Evolutionary conservation across 2,888 invertebrate genomes (phyloP).

Genomic region (Eucriotettix oculatus): DNA sequence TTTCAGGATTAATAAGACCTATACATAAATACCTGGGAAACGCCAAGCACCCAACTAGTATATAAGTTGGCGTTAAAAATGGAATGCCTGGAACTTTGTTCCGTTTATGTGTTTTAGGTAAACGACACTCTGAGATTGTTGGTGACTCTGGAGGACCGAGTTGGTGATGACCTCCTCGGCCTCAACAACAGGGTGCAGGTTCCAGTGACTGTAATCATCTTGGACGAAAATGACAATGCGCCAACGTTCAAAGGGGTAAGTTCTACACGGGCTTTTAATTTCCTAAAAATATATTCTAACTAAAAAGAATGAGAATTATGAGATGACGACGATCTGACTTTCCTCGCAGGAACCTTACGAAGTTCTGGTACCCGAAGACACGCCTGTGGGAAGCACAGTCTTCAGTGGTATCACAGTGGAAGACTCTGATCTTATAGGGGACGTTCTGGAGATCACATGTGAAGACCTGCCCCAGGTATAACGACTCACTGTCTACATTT

Average conservation of each 20-base stretch:
- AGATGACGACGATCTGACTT: not conserved
- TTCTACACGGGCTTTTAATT: slow-evolving; percentile 6
- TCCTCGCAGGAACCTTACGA: slow-evolving; percentile 60
- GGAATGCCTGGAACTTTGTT: too few relatives aligned
- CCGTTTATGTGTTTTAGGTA: slow-evolving; percentile 33
- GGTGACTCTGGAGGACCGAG: slow-evolving; percentile 65
- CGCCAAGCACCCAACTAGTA: too few relatives aligned
- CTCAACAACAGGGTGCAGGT: slow-evolving; percentile 55
- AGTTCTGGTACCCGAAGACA: slow-evolving; percentile 60
- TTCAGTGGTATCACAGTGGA: slow-evolving; percentile 54
- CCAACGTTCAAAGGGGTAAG: slow-evolving; percentile 62
- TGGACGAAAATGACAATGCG: slow-evolving; percentile 79
- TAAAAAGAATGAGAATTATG: too few relatives aligned
- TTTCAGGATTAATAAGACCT: too few relatives aligned
- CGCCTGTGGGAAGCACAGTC: slow-evolving; percentile 51
- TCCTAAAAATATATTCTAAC: too few relatives aligned
- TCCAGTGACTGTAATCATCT: slow-evolving; percentile 64
- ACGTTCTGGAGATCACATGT: slow-evolving; percentile 59
- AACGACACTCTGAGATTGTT: slow-evolving; percentile 63
- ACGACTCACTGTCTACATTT: slow-evolving; percentile 6
- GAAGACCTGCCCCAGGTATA: slow-evolving; percentile 32
- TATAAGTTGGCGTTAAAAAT: too few relatives aligned
- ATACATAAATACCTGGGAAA: too few relatives aligned
- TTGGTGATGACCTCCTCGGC: slow-evolving; percentile 28
- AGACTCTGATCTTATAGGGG: slow-evolving; percentile 67